Evolutionary conservation across 2,113 vertebrate genomes (phyloP), one percentile per base, ranked within the genome.

Genomic region (Cynoglossus semilaevis): DNA sequence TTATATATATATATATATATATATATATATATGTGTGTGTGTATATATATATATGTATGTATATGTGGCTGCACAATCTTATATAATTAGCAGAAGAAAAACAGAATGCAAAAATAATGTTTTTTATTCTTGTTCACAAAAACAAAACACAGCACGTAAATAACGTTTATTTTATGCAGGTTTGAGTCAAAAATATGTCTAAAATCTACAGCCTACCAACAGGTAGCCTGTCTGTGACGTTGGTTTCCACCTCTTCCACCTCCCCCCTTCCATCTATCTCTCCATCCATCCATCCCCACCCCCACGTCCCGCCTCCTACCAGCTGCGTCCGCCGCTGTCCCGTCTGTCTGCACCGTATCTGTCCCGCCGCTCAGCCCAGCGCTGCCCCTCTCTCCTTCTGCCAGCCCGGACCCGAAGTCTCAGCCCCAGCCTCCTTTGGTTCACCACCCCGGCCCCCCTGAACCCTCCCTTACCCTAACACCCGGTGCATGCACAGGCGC

Each of bases 271-370:
- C 69, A 77, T 86, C 74, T 67, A 41, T 41, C 38, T 14, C 4
- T 41, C 74, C 68, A 41, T 41, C 38, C 38, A 12, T 41, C 38
- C 38, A 41, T 41, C 79, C 85, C 88, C 70, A 38, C 76, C 89
- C 88, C 86, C 90, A 74, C 86, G 86, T 66, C 86, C 87, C 86
- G 82, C 81, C 71, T 75, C 80, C 74, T 74, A 73, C 81, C 78
- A 85, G 75, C 73, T 84, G 85, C 84, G 85, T 81, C 77, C 77
- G 89, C 91, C 85, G 90, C 91, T 89, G 92, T 90, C 83, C 84
- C 76, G 84, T 81, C 88, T 80, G 81, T 76, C 85, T 18, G 15
- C 51, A 86, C 88, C 87, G 84, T 86, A 82, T 89, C 91, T 86
- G 78, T 80, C 88, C 85, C 85, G 63, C 74, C 72, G 77, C 77